These are phyloP conservation scores for Panthera tigris DNA, from an alignment of 2,113 vertebrate species.

Conservation along the genomic window DNA sequence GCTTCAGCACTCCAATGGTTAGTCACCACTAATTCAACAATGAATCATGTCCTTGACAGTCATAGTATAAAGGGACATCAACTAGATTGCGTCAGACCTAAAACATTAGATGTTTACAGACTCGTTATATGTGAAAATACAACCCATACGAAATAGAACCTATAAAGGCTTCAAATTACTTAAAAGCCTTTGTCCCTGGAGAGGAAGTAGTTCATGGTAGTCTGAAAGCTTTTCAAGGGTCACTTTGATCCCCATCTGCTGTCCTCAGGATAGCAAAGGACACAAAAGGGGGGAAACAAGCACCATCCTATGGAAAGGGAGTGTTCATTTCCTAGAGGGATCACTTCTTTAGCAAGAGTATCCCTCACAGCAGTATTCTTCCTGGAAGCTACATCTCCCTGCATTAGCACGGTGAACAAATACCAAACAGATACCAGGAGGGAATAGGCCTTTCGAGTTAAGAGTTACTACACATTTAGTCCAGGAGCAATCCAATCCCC, in stretches of 20 bases:
- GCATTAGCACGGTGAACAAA: no score
- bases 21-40: constrained; percentile 32
- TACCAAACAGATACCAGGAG: no score
- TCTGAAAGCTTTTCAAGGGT: constrained; percentile 47
- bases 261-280: not conserved
- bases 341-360: not conserved
- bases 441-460: not conserved
- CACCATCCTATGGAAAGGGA: not conserved
- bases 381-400: not conserved
- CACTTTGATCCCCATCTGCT: constrained; percentile 49
- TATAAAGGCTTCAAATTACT: constrained; percentile 45
- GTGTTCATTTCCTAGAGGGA: not conserved
- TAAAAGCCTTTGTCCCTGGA: constrained; percentile 61
- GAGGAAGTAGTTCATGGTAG: not conserved
- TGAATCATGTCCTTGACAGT: constrained; percentile 53
- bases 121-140: constrained; percentile 51
- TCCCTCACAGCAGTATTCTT: not conserved
- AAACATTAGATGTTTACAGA: constrained; percentile 50
- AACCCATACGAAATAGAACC: constrained; percentile 37
- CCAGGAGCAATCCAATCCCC: not conserved
- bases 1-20: not conserved
- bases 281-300: not conserved
- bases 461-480: not conserved
- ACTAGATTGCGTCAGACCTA: not conserved
- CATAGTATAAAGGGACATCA: constrained; percentile 14